phyloP scores from a whole-genome alignment of 2,888 invertebrate genomes.

The Euplexia lucipara region DNA sequence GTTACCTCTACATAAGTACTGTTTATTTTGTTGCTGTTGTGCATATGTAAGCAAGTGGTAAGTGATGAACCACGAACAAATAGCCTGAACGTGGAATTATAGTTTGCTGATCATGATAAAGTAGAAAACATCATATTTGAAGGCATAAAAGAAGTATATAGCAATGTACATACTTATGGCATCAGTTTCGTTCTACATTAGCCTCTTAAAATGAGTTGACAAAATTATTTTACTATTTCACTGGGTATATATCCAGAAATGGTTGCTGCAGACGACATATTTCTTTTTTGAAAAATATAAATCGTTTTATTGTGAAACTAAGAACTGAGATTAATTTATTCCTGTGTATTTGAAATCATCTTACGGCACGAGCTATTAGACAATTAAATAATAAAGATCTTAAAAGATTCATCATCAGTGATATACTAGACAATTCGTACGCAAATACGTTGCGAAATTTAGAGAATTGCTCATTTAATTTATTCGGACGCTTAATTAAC shows the following conservation, averaged over 20 bases:
- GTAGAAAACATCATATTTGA: too few species aligned
- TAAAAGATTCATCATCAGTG: neutral
- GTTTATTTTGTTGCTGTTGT: constrained; percentile 14
- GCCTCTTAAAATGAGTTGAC: too few species aligned
- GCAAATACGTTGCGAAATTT: constrained; percentile 8
- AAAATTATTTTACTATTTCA: too few species aligned
- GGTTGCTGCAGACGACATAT: neutral
- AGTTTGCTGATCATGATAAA: neutral
- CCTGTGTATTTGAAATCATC: neutral
- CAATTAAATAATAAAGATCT: neutral
- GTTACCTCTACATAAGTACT: neutral
- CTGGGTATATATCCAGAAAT: neutral
- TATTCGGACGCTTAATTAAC: constrained; percentile 31
- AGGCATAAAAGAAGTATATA: too few species aligned
- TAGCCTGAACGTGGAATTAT: neutral
- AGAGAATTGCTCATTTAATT: constrained; percentile 25
- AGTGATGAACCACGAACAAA: neutral
- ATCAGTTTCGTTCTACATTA: too few species aligned
- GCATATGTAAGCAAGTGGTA: constrained; percentile 19
- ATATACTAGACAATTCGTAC: constrained; percentile 12
- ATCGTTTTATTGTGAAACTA: too few species aligned
- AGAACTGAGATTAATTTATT: too few species aligned
- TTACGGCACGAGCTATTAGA: neutral
- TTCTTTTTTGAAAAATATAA: too few species aligned
- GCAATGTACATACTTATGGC: too few species aligned